phyloP scores from a whole-genome alignment of 1,140 invertebrate species.

The Potamilus streckersoni region DNA sequence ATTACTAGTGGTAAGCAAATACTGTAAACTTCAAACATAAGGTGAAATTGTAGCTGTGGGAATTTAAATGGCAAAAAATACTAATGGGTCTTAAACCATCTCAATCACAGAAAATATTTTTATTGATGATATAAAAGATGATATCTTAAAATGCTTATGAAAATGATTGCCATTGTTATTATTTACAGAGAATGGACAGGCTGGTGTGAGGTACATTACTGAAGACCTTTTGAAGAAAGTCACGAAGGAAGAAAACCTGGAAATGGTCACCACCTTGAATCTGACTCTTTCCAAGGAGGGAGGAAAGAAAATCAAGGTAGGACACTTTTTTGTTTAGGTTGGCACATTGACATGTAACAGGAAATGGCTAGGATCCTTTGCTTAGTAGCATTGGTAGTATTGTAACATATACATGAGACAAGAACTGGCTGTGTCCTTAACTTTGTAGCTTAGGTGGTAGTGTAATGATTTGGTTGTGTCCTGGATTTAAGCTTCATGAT shows the following conservation, averaged over 20 bases:
- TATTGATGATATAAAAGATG: neutral
- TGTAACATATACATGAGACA: no score
- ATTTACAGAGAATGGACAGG: conserved; percentile 22
- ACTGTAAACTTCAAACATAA: neutral
- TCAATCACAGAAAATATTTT: neutral
- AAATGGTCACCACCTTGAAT: conserved; percentile 59
- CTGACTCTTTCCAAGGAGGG: conserved; percentile 60
- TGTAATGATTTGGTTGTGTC: no score
- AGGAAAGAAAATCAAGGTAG: conserved; percentile 65
- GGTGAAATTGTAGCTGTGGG: neutral
- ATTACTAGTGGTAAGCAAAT: neutral
- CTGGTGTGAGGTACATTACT: conserved; percentile 64
- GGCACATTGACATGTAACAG: no score
- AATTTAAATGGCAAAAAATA: neutral
- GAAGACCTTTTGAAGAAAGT: conserved; percentile 63
- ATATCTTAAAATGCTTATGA: neutral
- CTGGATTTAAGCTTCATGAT: no score
- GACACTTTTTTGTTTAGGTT: no score
- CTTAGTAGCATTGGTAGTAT: no score
- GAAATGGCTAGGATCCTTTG: no score
- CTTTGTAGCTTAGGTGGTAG: no score
- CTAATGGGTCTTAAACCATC: no score
- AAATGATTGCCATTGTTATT: neutral
- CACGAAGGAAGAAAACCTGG: conserved; percentile 59
- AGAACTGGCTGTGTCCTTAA: no score